Evolutionary conservation across 2,797 vertebrate species (phyloP), one percentile per base, ranked within the genome.

Genomic region (Macroramphosus scolopax): DNA sequence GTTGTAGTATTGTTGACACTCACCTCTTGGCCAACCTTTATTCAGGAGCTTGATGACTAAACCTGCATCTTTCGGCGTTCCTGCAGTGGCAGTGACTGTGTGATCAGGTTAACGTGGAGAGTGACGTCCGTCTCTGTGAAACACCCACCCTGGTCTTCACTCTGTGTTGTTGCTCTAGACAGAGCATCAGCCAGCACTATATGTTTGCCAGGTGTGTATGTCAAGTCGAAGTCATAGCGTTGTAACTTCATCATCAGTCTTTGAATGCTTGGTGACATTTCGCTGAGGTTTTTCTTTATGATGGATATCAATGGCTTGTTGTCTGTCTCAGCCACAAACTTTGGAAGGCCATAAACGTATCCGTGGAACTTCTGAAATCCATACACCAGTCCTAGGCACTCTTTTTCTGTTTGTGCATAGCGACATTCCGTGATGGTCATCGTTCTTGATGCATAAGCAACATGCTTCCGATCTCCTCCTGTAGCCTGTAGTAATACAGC

Each of bases 201-300:
- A 8, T 20, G 35, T 8, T 39, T 40, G 11, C 48, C 17, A 22
- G 17, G 35, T 10, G 25, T 51, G 17, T 50, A 30, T 17, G 31
- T 39, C 16, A 50, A n/a, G n/a, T 31, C 15, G 14, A 45, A 46
- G 9, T 37, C 51, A 15, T 44, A 16, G 1, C 18, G 20, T 9
- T 40, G 38, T 12, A 14, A n/a, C 36, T 38, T 46, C 42, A 46
- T 38, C 25, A 46, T 46, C 4, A 54, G 5, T 17, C n/a, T 37
- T 6, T 45, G 33, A 1, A 37, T 54, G 1, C 11, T 1, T 16
- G 26, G 17, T n/a, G 26, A 45, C 17, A 45, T 54, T 2, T 49
- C 34, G 20, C 17, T 30, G 17, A 38, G 13, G 10, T 22, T 38
- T 31, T 50, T 50, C 26, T 25, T 53, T 9, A 52, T 51, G 14